phyloP scores from a whole-genome alignment of 1,140 invertebrate genomes.

The Macrobrachium nipponense region DNA sequence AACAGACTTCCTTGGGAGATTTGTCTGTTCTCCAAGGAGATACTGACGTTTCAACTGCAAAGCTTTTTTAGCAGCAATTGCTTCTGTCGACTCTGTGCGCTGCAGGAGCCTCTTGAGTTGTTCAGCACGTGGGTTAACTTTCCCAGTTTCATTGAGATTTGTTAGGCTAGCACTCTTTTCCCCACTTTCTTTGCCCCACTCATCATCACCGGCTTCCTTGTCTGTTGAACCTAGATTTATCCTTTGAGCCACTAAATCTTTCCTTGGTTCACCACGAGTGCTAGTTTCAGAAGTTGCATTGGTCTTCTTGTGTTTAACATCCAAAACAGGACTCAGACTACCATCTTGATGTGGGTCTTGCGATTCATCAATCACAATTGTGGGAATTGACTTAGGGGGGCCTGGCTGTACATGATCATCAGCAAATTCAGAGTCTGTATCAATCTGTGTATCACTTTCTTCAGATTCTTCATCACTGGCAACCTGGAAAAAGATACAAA shows the following conservation, averaged over 20 bases:
- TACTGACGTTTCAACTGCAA: conserved; percentile 87
- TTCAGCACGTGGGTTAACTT: conserved; percentile 46
- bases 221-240: conserved; percentile 13
- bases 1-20: conserved; percentile 77
- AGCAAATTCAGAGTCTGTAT: conserved; percentile 91
- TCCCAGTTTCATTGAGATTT: conserved; percentile 48
- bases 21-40: conserved; percentile 71
- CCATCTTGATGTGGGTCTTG: conserved; percentile 57
- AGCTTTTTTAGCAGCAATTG: conserved; percentile 86
- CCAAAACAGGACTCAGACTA: conserved; percentile 35
- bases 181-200: conserved; percentile 35
- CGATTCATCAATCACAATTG: conserved; percentile 69
- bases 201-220: conserved; percentile 4
- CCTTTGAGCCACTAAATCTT: conserved; percentile 23
- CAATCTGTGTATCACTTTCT: conserved; percentile 86
- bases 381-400: conserved; percentile 67
- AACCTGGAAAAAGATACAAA: conserved; percentile 71
- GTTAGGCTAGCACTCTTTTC: conserved; percentile 60
- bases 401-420: conserved; percentile 73
- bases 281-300: not conserved
- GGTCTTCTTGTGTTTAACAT: conserved; percentile 5
- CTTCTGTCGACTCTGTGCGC: conserved; percentile 85
- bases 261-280: conserved; percentile 25
- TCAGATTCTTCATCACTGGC: conserved; percentile 74
- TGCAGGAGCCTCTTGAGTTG: conserved; percentile 73